phyloP scores from a whole-genome alignment of 2,113 vertebrate genomes.

The Xyliphius kryptos region DNA sequence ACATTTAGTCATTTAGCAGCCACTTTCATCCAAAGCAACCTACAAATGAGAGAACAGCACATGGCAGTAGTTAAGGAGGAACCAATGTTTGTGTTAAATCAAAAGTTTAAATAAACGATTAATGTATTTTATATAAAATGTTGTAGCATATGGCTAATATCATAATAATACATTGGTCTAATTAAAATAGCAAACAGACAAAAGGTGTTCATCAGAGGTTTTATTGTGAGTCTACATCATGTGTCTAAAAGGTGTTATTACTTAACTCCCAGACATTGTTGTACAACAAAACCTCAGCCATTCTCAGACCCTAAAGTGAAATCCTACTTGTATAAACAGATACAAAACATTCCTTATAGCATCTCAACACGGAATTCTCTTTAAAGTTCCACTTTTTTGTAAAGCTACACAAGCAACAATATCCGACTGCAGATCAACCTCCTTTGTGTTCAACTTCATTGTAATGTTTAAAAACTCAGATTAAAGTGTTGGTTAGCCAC shows the following conservation, averaged over 20 bases:
- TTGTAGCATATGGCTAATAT: no score
- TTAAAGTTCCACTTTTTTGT: slow-evolving; percentile 33
- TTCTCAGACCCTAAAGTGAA: slow-evolving; percentile 25
- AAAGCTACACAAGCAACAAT: slow-evolving; percentile 40
- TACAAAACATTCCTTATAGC: slow-evolving; percentile 36
- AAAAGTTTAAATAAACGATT: no score
- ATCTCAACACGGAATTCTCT: slow-evolving; percentile 36
- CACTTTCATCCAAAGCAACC: no score
- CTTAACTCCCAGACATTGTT: slow-evolving; percentile 16
- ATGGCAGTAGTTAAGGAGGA: no score
- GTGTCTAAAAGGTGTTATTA: slow-evolving; percentile 11
- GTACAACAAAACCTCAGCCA: slow-evolving; percentile 6
- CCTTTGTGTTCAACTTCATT: slow-evolving; percentile 45
- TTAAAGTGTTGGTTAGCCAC: slow-evolving; percentile 43
- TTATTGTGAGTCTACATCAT: slow-evolving; percentile 1
- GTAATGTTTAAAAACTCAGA: slow-evolving; percentile 43
- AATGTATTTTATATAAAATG: no score
- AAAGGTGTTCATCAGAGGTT: neutral
- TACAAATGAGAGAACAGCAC: no score
- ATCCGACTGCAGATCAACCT: slow-evolving; percentile 34
- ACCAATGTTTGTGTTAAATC: no score
- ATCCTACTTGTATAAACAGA: slow-evolving; percentile 38
- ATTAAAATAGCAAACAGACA: neutral
- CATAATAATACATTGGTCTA: no score
- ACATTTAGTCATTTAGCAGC: no score